phyloP scores from a whole-genome alignment of 2,113 vertebrate genomes.

The Xyliphius kryptos region DNA sequence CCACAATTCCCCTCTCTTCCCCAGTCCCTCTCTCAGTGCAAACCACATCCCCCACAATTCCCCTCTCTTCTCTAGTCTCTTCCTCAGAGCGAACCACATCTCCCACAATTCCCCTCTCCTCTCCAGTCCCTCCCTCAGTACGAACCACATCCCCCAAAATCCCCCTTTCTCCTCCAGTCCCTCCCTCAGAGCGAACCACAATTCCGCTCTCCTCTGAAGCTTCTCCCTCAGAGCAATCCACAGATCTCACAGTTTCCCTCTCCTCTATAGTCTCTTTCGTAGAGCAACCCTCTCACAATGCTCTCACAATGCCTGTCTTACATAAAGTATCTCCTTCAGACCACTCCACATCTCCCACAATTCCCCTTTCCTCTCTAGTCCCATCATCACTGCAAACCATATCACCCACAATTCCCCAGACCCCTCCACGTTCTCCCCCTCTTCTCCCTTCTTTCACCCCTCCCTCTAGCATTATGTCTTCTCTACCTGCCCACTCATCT shows the following conservation, averaged over 20 bases:
- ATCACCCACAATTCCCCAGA: not conserved
- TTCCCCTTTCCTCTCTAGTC: too few relatives aligned
- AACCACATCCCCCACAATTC: not conserved
- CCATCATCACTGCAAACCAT: not conserved
- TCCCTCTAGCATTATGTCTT: too few relatives aligned
- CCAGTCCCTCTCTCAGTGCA: not conserved
- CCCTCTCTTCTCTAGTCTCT: not conserved
- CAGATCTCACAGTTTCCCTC: too few relatives aligned
- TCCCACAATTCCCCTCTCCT: conserved; percentile 1
- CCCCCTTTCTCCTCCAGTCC: not conserved
- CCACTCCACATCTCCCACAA: not conserved
- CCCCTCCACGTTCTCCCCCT: too few relatives aligned
- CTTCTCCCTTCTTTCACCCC: too few relatives aligned
- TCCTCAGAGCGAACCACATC: conserved; percentile 2
- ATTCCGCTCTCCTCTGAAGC: too few relatives aligned
- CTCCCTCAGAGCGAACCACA: not conserved
- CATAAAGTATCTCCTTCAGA: too few relatives aligned
- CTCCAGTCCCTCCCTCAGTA: conserved; percentile 3
- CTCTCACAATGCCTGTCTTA: too few relatives aligned
- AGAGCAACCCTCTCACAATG: too few relatives aligned
- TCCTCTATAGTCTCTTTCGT: too few relatives aligned
- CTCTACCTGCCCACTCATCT: too few relatives aligned
- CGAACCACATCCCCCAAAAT: not conserved
- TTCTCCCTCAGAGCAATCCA: too few relatives aligned
- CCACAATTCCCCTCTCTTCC: not conserved